A percentile compares a stretch with the other conserved stretches of the same genome.
These are phyloP conservation scores for Cataglyphis altisquamis DNA, from an alignment of 2,888 invertebrate genomes.

Conservation along the genomic window DNA sequence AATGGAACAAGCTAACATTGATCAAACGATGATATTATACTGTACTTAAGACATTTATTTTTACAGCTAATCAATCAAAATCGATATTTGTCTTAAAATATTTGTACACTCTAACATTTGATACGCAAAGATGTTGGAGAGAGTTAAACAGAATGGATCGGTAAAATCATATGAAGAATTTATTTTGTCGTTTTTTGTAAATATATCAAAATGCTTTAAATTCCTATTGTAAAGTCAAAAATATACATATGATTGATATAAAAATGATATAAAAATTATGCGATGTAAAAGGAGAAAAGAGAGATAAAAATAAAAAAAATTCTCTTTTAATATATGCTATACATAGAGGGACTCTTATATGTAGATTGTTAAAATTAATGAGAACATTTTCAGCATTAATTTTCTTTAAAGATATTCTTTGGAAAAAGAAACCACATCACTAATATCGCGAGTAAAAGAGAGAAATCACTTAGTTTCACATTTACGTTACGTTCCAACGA, in stretches of 20 bases:
- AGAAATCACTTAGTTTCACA: conserved; percentile 20
- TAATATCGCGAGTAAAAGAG: not conserved
- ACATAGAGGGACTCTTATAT: not conserved
- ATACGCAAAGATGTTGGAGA: not conserved
- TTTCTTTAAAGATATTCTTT: not conserved
- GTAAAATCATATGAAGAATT: not conserved
- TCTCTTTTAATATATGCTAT: not conserved
- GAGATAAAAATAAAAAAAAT: not conserved
- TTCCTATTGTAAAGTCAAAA: not conserved
- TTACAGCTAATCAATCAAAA: conserved; percentile 27
- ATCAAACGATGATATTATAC: not conserved
- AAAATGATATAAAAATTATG: not conserved
- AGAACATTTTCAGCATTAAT: not conserved
- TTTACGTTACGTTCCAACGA: not conserved
- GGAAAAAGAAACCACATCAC: not conserved
- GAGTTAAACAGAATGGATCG: not conserved
- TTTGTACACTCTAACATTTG: not conserved
- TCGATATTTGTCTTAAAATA: not conserved
- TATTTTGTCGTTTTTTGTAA: not conserved
- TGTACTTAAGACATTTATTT: conserved; percentile 18
- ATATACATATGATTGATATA: not conserved
- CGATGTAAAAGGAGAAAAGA: not conserved
- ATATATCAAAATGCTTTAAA: conserved; percentile 4
- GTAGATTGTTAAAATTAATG: not conserved
- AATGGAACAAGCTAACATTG: conserved; percentile 27